Percentiles rank a stretch among this genome's conserved stretches.
Conservation (phyloP, 1,140 invertebrate species). For the Leptinotarsa lineolata region DNA sequence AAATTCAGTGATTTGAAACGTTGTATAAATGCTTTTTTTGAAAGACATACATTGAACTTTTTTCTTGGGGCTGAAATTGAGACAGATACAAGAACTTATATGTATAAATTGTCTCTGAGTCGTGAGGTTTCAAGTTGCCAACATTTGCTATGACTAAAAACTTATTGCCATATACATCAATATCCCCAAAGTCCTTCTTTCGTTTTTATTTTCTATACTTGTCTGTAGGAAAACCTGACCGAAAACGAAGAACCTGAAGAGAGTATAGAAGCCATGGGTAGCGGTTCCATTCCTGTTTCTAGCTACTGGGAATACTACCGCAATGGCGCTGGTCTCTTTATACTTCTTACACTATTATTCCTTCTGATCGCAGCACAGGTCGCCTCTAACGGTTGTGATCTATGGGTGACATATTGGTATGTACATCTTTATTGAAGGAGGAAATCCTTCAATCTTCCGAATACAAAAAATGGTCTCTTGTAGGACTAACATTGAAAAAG, state of each 20-base stretch:
- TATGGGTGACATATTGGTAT: constrained; percentile 74
- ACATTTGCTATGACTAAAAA: too few relatives aligned
- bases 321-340: constrained; percentile 58
- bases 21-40: too few relatives aligned
- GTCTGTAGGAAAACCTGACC: not conserved
- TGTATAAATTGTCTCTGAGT: too few relatives aligned
- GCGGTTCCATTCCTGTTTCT: constrained; percentile 61
- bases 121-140: too few relatives aligned
- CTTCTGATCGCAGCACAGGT: constrained; percentile 59
- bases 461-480: not conserved
- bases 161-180: too few relatives aligned
- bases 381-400: constrained; percentile 64
- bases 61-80: too few relatives aligned
- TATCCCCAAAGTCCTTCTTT: too few relatives aligned
- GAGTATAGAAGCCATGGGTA: constrained; percentile 61
- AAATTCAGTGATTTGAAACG: too few relatives aligned
- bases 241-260: constrained; percentile 54
- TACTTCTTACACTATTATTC: constrained; percentile 52
- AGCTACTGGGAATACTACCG: constrained; percentile 60
- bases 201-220: too few relatives aligned
- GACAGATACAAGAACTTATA: too few relatives aligned
- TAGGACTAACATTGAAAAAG: not conserved
- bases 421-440: not conserved
- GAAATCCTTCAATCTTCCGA: not conserved
- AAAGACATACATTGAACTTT: too few relatives aligned